Evolutionary conservation across 2,797 vertebrate species (phyloP), one percentile per base, ranked within the genome.

Genomic region (Dendrocincla fuliginosa): DNA sequence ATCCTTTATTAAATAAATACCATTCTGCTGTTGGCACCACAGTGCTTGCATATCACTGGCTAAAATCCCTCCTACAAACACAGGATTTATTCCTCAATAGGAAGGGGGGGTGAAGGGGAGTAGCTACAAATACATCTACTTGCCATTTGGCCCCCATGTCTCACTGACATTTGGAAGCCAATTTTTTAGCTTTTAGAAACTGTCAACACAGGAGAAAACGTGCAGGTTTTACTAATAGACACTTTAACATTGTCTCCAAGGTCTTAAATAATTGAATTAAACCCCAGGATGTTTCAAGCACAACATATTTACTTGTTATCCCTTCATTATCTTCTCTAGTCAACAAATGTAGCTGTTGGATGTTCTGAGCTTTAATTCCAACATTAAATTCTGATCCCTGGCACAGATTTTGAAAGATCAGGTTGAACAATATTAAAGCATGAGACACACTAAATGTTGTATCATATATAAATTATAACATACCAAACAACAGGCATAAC

Each of bases 391-490:
- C 76, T 64, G 75, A 94, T 74, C 89, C 52, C 82, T 84, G 57
- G 70, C 76, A 61, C 64, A 96, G 95, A 86, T 93, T 30, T 83
- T 80, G 84, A 82, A 87, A 89, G 73, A 93, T 78, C 20, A 47
- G 73, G 86, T 39, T 90, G 75, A 93, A 86, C 80, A 96, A 84
- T 73, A 97, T 78, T 79, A 59, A 83, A 92, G 59, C 24, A 39
- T 47, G 69, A 69, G 57, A 93, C 71, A 49, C 37, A 18, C 32
- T 1, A 33, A 47, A 32, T 16, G 87, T 84, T 73, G 55, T 46
- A 44, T 28, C 76, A 69, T 49, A 75, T 25, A 86, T 44, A 60
- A 93, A 87, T 90, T 44, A 78, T 33, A 60, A 83, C 25, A 10
- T 56, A 69, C 52, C 74, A n/a, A 91, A 84, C 57, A 79, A 77